These are phyloP conservation scores for Drosophila oshimai DNA, from an alignment of 1,140 invertebrate genomes.

Conservation along the genomic window DNA sequence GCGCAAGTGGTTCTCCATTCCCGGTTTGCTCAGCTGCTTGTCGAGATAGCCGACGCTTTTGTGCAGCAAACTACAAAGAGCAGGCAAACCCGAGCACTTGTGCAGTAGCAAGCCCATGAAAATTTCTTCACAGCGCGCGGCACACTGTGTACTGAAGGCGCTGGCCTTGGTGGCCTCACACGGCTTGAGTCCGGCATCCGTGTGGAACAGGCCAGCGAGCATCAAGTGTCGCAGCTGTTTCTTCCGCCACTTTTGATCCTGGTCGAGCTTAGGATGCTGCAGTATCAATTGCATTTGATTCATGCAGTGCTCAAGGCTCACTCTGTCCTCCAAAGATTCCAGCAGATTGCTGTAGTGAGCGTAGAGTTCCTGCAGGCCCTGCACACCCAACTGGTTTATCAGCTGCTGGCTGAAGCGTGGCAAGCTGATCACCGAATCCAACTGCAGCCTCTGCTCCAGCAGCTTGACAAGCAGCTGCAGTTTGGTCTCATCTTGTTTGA, in stretches of 20 bases:
- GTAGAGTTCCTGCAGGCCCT: conserved; percentile 11
- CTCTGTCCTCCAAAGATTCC: not conserved
- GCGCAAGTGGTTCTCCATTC: conserved; percentile 13
- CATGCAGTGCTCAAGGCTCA: conserved; percentile 17
- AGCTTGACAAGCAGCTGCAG: conserved; percentile 20
- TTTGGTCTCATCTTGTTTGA: conserved; percentile 23
- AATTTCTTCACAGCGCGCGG: conserved; percentile 42
- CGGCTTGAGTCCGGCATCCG: conserved; percentile 5
- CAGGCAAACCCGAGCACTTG: conserved; percentile 11
- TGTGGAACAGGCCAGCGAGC: conserved; percentile 16
- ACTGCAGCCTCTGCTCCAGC: conserved; percentile 1
- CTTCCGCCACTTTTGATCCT: conserved; percentile 12
- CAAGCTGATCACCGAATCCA: conserved; percentile 18
- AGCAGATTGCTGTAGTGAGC: conserved; percentile 15
- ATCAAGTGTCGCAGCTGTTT: conserved; percentile 13
- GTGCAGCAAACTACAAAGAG: not conserved
- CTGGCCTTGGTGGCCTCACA: conserved; percentile 12
- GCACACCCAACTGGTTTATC: not conserved
- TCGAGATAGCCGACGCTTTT: not conserved
- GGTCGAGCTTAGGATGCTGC: not conserved
- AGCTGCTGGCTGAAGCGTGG: conserved; percentile 26
- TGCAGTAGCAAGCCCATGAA: conserved; percentile 26
- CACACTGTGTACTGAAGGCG: conserved; percentile 30
- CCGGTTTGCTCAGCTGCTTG: not conserved
- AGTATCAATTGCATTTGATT: conserved; percentile 46